These are phyloP conservation scores for Eupithecia exiguata DNA, from an alignment of 2,888 invertebrate species.

Conservation along the genomic window DNA sequence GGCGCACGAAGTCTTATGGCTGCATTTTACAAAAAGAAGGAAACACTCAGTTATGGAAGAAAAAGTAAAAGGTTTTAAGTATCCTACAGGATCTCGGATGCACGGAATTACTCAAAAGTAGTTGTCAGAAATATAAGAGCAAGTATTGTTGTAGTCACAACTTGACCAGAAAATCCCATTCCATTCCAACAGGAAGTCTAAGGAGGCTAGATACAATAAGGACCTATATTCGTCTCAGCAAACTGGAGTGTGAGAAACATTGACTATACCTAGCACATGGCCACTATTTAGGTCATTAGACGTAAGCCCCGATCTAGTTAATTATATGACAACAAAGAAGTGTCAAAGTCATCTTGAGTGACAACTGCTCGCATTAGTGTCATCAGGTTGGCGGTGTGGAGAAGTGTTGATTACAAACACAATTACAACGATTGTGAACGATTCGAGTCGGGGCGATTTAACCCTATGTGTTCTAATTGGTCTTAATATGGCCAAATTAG, in stretches of 20 bases:
- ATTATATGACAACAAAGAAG: slow-evolving; percentile 38
- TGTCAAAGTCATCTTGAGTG: slow-evolving; percentile 36
- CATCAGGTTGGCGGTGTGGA: slow-evolving; percentile 18
- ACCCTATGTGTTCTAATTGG: neutral
- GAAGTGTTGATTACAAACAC: neutral
- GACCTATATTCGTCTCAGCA: neutral
- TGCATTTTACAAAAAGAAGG: neutral
- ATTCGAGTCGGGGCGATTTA: neutral
- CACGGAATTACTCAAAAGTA: neutral
- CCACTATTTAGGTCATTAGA: slow-evolving; percentile 14
- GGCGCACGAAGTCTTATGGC: neutral
- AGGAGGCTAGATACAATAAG: neutral
- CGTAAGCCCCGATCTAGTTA: slow-evolving; percentile 9
- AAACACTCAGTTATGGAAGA: neutral
- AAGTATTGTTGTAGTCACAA: neutral
- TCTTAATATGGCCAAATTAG: too few relatives aligned
- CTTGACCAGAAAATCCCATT: neutral
- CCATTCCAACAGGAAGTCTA: neutral
- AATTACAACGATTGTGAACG: slow-evolving; percentile 1
- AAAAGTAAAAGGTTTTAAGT: neutral
- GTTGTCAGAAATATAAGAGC: neutral
- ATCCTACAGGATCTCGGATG: neutral
- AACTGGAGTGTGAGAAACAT: neutral
- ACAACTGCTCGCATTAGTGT: slow-evolving; percentile 34
- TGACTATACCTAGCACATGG: neutral